Conservation (phyloP, 2,888 invertebrate species). For the Meiosimyza platycephala region DNA sequence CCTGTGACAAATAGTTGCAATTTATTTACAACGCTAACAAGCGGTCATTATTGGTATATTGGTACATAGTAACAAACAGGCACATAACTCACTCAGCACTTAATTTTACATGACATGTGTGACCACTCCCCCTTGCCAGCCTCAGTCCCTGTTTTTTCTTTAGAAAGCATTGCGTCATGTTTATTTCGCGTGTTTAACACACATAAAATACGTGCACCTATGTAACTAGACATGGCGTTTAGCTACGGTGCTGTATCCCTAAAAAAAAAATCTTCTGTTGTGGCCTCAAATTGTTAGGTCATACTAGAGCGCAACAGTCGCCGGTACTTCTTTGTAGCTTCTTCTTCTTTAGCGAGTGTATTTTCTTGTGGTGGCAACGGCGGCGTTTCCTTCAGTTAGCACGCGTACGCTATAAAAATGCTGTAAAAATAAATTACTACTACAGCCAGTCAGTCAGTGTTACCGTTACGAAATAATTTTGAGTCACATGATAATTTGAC, state of each 20-base stretch:
- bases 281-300: not conserved
- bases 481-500: too few relatives aligned
- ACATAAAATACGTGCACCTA: not conserved
- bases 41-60: too few relatives aligned
- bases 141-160: not conserved
- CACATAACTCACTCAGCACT: too few relatives aligned
- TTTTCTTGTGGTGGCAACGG: too few relatives aligned
- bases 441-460: too few relatives aligned
- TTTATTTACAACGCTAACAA: too few relatives aligned
- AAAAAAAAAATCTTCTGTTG: not conserved
- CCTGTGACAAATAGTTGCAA: too few relatives aligned
- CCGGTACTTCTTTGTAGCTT: not conserved
- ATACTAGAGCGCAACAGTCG: conserved; percentile 17
- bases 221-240: not conserved
- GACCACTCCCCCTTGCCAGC: not conserved
- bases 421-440: not conserved
- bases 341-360: not conserved
- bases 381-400: not conserved
- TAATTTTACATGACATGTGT: too few relatives aligned
- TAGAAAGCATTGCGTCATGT: conserved; percentile 25
- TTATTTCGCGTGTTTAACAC: conserved; percentile 5
- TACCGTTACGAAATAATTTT: too few relatives aligned
- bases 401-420: conserved; percentile 15
- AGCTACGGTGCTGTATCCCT: not conserved
- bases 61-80: too few relatives aligned